A percentile compares a stretch with the other conserved stretches of the same genome.
Conservation (phyloP, 2,113 vertebrate genomes). For the Chlorodrepanis virens region DNA sequence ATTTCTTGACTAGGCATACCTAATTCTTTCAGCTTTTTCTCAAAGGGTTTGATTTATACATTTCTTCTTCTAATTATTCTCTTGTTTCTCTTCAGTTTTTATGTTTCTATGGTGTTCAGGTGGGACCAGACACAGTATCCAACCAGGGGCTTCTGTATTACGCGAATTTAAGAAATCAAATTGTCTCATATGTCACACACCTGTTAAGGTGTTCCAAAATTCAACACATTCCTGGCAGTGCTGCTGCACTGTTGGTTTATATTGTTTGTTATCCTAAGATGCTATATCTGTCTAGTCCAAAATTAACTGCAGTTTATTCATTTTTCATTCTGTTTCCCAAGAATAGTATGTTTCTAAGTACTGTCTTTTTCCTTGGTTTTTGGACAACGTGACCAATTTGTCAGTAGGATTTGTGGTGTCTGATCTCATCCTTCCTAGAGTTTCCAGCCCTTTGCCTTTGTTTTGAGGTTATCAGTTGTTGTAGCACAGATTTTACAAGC, state of each 20-base stretch:
- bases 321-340: background rate
- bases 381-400: background rate
- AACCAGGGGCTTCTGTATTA: background rate
- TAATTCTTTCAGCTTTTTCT: constrained; percentile 6
- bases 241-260: background rate
- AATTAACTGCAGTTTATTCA: background rate
- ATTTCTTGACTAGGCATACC: constrained; percentile 8
- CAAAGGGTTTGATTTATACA: background rate
- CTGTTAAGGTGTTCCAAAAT: background rate
- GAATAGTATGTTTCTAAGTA: background rate
- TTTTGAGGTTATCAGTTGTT: background rate
- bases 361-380: background rate
- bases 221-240: background rate
- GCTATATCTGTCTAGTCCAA: background rate
- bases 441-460: background rate
- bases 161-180: background rate
- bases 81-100: background rate
- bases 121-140: background rate
- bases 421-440: background rate
- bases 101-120: background rate
- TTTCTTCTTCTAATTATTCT: background rate
- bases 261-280: background rate
- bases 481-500: background rate
- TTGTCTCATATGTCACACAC: background rate
- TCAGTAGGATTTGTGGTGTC: background rate